A percentile compares a stretch with the other conserved stretches of the same genome.
Evolutionary conservation across 30 jellyfish, hydroid and myxozoan species (phyloP).

Genomic region (Hydractinia symbiolongicarpus): DNA sequence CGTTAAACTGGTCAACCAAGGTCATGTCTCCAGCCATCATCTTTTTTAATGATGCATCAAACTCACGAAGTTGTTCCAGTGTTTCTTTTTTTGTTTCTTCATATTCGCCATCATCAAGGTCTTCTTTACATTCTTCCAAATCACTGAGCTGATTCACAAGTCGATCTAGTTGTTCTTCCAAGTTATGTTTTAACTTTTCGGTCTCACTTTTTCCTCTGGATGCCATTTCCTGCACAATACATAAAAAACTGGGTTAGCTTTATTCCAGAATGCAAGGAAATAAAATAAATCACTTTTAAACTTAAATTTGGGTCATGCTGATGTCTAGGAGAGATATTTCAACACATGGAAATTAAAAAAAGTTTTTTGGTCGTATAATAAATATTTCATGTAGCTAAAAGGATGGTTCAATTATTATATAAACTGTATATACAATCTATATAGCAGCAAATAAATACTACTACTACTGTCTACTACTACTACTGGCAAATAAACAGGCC

Average conservation of each 20-base stretch:
- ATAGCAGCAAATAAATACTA: no score
- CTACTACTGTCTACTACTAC: no score
- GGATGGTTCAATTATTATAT: no score
- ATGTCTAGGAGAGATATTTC: no score
- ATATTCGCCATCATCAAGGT: constrained; percentile 83
- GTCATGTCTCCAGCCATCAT: constrained; percentile 85
- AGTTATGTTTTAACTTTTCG: constrained; percentile 59
- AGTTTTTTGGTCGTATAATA: no score
- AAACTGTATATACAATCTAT: no score
- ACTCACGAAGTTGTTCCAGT: constrained; percentile 76
- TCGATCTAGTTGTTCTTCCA: constrained; percentile 91
- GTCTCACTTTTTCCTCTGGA: constrained; percentile 92
- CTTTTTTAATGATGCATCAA: constrained; percentile 70
- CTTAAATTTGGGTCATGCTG: no score
- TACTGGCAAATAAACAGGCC: no score
- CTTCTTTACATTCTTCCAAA: constrained; percentile 84
- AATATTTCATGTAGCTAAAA: no score
- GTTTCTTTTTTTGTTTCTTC: constrained; percentile 92
- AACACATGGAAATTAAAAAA: no score
- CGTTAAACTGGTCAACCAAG: constrained; percentile 69
- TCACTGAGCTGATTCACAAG: constrained; percentile 81
- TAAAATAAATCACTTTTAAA: no score
- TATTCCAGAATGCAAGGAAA: no score
- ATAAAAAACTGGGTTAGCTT: not conserved
- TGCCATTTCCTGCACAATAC: constrained; percentile 38